A percentile compares a stretch with the other conserved stretches of the same genome.
Conservation (phyloP, 2,113 vertebrate genomes). For the Plectropomus leopardus region DNA sequence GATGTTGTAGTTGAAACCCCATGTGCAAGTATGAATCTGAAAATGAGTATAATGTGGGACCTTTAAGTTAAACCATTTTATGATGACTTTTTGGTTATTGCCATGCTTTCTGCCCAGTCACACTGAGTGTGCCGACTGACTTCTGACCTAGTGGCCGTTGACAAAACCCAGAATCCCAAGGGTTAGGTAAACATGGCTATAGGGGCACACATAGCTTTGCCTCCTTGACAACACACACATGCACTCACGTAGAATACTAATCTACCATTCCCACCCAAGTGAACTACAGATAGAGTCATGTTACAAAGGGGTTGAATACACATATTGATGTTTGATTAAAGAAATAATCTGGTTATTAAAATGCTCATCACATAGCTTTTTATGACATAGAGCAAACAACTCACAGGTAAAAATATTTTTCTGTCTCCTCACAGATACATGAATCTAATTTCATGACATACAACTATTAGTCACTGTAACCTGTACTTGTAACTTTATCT, state of each 20-base stretch:
- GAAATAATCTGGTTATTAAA: background rate
- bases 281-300: background rate
- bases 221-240: constrained; percentile 59
- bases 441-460: background rate
- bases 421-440: background rate
- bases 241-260: constrained; percentile 31
- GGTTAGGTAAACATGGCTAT: constrained; percentile 60
- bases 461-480: background rate
- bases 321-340: background rate
- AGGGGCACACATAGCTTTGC: constrained; percentile 37
- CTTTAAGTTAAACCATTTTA: background rate
- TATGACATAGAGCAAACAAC: background rate
- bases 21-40: too few relatives aligned
- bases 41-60: too few relatives aligned
- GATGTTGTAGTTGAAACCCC: too few relatives aligned
- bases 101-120: background rate
- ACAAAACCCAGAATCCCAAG: constrained; percentile 60
- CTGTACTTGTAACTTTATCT: background rate
- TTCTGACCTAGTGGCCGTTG: constrained; percentile 57
- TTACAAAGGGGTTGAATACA: background rate
- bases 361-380: background rate
- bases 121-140: constrained; percentile 35
- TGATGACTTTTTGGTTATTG: background rate
- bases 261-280: constrained; percentile 14
- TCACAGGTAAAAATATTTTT: background rate